phyloP scores from a whole-genome alignment of 30 jellyfish, hydroid and myxozoan genomes.

The Sanderia malayensis region DNA sequence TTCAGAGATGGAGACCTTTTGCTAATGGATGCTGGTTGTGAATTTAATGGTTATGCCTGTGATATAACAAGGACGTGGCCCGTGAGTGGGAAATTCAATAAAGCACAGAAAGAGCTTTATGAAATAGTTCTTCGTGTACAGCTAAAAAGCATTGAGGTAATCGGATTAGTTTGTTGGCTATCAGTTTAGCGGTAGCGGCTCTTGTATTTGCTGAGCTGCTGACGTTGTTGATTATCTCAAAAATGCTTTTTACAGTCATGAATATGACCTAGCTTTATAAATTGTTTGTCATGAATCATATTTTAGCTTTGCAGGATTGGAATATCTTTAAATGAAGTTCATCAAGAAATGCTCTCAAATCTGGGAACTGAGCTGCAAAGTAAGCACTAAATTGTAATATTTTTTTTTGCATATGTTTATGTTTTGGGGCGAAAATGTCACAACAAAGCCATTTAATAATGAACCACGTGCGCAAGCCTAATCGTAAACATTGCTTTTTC shows the following conservation, averaged over 20 bases:
- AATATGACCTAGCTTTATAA: neutral
- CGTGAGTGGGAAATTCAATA: slow-evolving; percentile 74
- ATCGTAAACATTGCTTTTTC: too few species aligned
- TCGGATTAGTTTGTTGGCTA: too few species aligned
- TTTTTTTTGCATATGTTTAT: too few species aligned
- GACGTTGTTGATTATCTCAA: neutral
- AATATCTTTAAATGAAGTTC: slow-evolving; percentile 68
- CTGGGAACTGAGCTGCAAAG: slow-evolving; percentile 87
- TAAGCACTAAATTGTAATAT: too few species aligned
- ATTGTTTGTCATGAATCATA: neutral
- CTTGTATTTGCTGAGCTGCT: neutral
- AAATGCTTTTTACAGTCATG: neutral
- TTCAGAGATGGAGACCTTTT: slow-evolving; percentile 87
- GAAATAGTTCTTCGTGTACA: slow-evolving; percentile 85
- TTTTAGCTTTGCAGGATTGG: slow-evolving; percentile 74
- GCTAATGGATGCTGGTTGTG: slow-evolving; percentile 97
- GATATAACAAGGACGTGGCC: slow-evolving; percentile 98
- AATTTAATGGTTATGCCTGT: slow-evolving; percentile 81
- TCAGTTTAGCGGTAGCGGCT: neutral
- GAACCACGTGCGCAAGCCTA: too few species aligned
- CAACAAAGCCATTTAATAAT: too few species aligned
- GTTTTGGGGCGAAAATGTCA: too few species aligned
- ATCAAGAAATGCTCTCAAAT: slow-evolving; percentile 56
- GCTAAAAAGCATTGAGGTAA: slow-evolving; percentile 66
- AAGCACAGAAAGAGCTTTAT: slow-evolving; percentile 61